Conservation (phyloP, 2,797 vertebrate species). For the Karalla daura region DNA sequence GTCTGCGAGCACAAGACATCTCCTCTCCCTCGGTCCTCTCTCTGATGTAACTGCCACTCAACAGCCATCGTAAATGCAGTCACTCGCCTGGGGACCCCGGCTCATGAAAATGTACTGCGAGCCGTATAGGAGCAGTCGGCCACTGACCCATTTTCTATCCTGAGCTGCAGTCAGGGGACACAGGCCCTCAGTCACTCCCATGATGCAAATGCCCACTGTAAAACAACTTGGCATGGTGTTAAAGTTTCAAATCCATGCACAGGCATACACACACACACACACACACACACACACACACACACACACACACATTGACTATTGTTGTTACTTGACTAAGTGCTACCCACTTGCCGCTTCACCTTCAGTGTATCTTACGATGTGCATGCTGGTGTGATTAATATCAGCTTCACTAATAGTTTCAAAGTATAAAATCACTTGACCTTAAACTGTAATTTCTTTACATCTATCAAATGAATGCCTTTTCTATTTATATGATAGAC, state of each 20-base stretch:
- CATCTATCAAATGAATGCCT: not conserved
- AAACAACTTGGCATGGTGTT: conserved; percentile 34
- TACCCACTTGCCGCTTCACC: no score
- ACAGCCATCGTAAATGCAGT: conserved; percentile 33
- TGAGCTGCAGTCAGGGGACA: conserved; percentile 14
- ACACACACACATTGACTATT: not conserved
- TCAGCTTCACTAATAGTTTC: not conserved
- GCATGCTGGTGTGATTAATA: not conserved
- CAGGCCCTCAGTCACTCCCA: not conserved
- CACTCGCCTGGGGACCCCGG: conserved; percentile 16
- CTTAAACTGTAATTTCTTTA: not conserved
- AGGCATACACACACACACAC: not conserved
- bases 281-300: conserved; percentile 7
- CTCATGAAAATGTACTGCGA: conserved; percentile 51
- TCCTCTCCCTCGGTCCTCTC: conserved; percentile 2
- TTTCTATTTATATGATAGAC: not conserved
- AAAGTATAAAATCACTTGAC: not conserved
- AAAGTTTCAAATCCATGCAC: not conserved
- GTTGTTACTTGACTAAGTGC: not conserved
- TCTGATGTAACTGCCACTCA: conserved; percentile 25
- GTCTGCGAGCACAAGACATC: not conserved
- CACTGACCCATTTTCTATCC: conserved; percentile 31
- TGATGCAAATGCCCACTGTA: conserved; percentile 15
- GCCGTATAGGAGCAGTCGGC: conserved; percentile 18
- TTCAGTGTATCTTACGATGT: not conserved